Percentiles rank a stretch among this genome's conserved stretches.
These are phyloP conservation scores for Neodiprion lecontei DNA, from an alignment of 1,140 invertebrate species.

Conservation along the genomic window DNA sequence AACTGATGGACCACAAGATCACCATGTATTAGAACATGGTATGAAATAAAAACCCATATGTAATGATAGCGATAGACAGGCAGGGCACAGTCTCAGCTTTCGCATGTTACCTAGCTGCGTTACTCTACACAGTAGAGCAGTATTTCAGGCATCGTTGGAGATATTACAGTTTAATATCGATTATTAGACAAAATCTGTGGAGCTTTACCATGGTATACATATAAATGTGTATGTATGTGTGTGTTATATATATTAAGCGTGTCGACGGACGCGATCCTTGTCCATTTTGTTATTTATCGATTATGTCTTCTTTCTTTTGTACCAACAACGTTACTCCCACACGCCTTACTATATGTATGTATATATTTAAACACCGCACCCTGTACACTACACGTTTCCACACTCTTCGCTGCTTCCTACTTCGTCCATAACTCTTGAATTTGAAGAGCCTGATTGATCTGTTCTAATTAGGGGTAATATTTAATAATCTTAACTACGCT, in stretches of 20 bases:
- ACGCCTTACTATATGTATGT: conserved; percentile 26
- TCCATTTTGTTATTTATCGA: not conserved
- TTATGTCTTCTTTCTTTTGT: conserved; percentile 24
- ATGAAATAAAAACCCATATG: not conserved
- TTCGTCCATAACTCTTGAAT: conserved; percentile 17
- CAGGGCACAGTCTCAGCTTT: conserved; percentile 13
- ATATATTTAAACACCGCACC: conserved; percentile 40
- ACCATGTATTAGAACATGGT: no score
- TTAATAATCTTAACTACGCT: conserved; percentile 39
- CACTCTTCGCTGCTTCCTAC: conserved; percentile 16
- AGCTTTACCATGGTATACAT: conserved; percentile 29
- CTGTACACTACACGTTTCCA: conserved; percentile 17
- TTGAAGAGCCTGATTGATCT: conserved; percentile 22
- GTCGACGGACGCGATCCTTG: not conserved
- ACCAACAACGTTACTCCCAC: conserved; percentile 28
- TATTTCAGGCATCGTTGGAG: conserved; percentile 41
- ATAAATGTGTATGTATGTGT: conserved; percentile 24
- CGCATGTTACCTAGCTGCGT: conserved; percentile 20
- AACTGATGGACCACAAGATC: no score
- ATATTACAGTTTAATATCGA: conserved; percentile 35
- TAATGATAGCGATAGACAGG: not conserved
- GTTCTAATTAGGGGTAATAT: conserved; percentile 17
- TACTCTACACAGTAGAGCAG: conserved; percentile 49
- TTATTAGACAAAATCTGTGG: conserved; percentile 37
- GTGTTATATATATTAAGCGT: no score